Conservation (phyloP, 2,113 vertebrate genomes). For the Tachuris rubrigastra region DNA sequence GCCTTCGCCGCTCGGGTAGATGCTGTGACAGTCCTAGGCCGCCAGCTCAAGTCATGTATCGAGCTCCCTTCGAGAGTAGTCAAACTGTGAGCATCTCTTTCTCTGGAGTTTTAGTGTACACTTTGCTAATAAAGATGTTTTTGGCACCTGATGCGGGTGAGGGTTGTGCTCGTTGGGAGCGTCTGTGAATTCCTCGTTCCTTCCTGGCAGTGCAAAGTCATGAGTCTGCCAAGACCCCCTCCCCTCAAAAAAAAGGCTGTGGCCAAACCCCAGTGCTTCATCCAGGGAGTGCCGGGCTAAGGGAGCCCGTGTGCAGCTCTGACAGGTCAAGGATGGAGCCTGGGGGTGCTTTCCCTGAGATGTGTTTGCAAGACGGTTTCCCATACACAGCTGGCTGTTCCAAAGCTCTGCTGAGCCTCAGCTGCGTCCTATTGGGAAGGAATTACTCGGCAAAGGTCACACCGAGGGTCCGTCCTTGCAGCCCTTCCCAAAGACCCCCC, state of each 20-base stretch:
- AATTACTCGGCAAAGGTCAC: not conserved
- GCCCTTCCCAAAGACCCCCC: not conserved
- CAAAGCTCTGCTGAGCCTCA: too few species aligned
- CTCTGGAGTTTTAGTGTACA: conserved; percentile 70
- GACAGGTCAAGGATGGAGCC: not conserved
- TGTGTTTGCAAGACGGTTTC: too few species aligned
- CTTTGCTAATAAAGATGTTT: conserved; percentile 76
- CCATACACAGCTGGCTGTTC: too few species aligned
- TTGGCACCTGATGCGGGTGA: conserved; percentile 42
- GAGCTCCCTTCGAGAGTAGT: conserved; percentile 57
- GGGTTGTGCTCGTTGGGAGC: not conserved
- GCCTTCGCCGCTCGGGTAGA: conserved; percentile 24
- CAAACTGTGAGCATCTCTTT: conserved; percentile 66
- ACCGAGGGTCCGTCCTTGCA: too few species aligned
- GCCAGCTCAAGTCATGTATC: conserved; percentile 25
- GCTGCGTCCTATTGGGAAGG: too few species aligned
- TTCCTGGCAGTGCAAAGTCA: not conserved
- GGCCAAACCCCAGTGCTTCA: not conserved
- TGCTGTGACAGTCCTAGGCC: conserved; percentile 52
- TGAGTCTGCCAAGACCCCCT: not conserved
- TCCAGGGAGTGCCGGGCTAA: rapidly evolving
- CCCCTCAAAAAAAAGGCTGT: not conserved
- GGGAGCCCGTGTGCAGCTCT: rapidly evolving
- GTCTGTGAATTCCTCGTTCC: rapidly evolving
- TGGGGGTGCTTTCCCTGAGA: too few species aligned